Conservation (phyloP, 2,888 invertebrate genomes). For the Dryobotodes eremita region DNA sequence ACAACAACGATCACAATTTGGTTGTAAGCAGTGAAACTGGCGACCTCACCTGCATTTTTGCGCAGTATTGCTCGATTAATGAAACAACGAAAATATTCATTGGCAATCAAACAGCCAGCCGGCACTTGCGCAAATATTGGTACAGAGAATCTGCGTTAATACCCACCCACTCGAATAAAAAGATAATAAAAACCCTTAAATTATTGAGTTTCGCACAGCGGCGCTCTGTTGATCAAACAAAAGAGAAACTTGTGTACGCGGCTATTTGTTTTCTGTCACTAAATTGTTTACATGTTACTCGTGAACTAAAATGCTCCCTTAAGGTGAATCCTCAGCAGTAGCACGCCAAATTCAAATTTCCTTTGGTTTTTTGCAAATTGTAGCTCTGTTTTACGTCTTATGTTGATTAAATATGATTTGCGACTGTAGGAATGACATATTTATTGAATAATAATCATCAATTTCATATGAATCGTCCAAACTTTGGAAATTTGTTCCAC, state of each 20-base stretch:
- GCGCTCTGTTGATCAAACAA: constrained; percentile 71
- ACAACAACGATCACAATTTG: constrained; percentile 68
- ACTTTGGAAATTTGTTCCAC: too few relatives aligned
- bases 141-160: constrained; percentile 77
- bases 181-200: constrained; percentile 72
- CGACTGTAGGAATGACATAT: too few relatives aligned
- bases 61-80: constrained; percentile 75
- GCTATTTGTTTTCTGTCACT: constrained; percentile 73
- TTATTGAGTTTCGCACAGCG: constrained; percentile 69
- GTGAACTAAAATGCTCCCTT: constrained; percentile 64
- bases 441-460: too few relatives aligned
- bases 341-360: too few relatives aligned
- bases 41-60: constrained; percentile 71
- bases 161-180: constrained; percentile 72
- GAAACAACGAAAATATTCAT: constrained; percentile 80
- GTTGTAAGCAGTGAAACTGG: constrained; percentile 69
- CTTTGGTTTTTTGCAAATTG: too few relatives aligned
- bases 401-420: too few relatives aligned
- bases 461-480: too few relatives aligned
- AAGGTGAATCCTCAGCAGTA: too few relatives aligned
- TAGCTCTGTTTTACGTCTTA: too few relatives aligned
- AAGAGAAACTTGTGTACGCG: constrained; percentile 63
- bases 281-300: constrained; percentile 70
- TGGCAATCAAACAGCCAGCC: constrained; percentile 79
- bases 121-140: constrained; percentile 79